phyloP scores from a whole-genome alignment of 2,113 vertebrate genomes.

The Scopus umbretta region DNA sequence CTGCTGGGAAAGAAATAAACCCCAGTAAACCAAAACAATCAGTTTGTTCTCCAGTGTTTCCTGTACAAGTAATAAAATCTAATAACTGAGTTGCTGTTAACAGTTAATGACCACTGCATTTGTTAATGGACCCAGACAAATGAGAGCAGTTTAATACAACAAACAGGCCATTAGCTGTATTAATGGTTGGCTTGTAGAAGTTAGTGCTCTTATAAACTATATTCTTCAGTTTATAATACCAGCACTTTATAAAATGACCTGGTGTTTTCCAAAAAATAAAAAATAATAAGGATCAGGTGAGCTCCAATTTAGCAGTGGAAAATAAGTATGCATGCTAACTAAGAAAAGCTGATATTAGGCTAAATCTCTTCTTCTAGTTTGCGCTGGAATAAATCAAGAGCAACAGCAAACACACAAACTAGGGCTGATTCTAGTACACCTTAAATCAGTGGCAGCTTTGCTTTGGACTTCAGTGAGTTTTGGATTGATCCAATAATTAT shows the following conservation, averaged over 20 bases:
- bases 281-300: slow-evolving; percentile 17
- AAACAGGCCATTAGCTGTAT: slow-evolving; percentile 48
- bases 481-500: slow-evolving; percentile 6
- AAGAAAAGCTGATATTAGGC: not conserved
- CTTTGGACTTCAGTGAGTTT: not conserved
- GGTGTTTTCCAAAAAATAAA: slow-evolving; percentile 44
- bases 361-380: not conserved
- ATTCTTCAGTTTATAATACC: slow-evolving; percentile 44
- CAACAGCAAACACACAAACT: not conserved
- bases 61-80: slow-evolving; percentile 49
- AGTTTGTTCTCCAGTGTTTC: slow-evolving; percentile 52
- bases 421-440: not conserved
- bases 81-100: slow-evolving; percentile 55
- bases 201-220: slow-evolving; percentile 58
- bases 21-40: slow-evolving; percentile 19
- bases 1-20: slow-evolving; percentile 38
- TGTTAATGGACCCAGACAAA: slow-evolving; percentile 65
- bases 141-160: slow-evolving; percentile 55
- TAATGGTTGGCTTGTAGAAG: slow-evolving; percentile 56
- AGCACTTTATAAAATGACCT: slow-evolving; percentile 47
- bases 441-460: not conserved
- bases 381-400: not conserved
- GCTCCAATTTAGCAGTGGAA: not conserved
- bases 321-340: not conserved
- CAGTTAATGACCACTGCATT: slow-evolving; percentile 59